Evolutionary conservation across 2,797 vertebrate species (phyloP), one percentile per base, ranked within the genome.

Genomic region (Periophthalmus magnuspinnatus): DNA sequence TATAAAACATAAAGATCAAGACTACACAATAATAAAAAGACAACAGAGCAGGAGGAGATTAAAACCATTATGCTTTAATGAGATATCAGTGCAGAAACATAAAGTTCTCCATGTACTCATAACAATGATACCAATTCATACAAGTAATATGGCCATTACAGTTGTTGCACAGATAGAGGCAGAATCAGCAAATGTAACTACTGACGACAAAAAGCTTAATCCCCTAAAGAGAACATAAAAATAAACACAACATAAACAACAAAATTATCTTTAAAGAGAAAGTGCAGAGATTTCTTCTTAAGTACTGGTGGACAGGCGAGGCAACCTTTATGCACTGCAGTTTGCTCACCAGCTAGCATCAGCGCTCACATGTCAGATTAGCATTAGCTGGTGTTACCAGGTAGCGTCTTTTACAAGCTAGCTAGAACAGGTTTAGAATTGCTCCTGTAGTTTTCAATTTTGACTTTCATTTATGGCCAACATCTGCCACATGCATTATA

Each of bases 31-130:
- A 34, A 54, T 81, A 84, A 86, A 1, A 8, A 52, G 56, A 61
- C 59, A 1, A 11, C n/a, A 52, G 28, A 50, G 67, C n/a, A 0
- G 1, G 21, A 19, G 60, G 52, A 77, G 56, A 59, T 85, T 93
- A 93, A 89, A 93, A 95, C 96, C 95, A 95, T 93, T 96, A 96
- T 95, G 94, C 93, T 99, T 99, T 99, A 99, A 96, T 96, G 95
- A 95, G 93, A 94, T 95, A 96, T 95, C 95, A 97, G 96, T 97
- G 96, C 96, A 96, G 96, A 95, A 95, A 97, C 95, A 97, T 95
- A 96, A 85, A 91, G 94, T 91, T 94, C 95, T 93, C 94, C 94
- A 92, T 95, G 94, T 90, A 95, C 88, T 93, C 93, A 95, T 91
- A 95, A 93, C 79, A 90, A 90, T 85, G 76, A 89, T 83, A 88